Evolutionary conservation across 2,888 invertebrate species (phyloP).

Genomic region (Psylliodes chrysocephalus): DNA sequence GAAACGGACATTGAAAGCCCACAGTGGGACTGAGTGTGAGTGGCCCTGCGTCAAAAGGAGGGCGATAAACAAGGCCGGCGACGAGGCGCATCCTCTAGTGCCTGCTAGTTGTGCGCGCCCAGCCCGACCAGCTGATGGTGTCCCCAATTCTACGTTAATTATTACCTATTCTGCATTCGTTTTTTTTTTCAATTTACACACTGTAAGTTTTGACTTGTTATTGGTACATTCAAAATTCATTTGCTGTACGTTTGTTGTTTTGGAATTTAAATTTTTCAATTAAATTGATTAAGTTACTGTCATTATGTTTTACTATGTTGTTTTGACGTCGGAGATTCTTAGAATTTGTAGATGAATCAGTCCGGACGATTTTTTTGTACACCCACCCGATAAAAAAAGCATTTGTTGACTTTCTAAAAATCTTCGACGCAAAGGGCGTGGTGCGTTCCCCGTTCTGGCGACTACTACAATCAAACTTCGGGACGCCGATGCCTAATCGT

Average conservation of each 20-base stretch:
- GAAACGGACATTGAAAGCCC: slow-evolving; percentile 44
- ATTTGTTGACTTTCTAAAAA: slow-evolving; percentile 25
- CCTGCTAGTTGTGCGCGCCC: slow-evolving; percentile 44
- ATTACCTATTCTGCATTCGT: slow-evolving; percentile 60
- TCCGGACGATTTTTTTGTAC: not conserved
- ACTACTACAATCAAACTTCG: slow-evolving; percentile 54
- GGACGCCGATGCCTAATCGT: slow-evolving; percentile 56
- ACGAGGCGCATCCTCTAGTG: slow-evolving; percentile 53
- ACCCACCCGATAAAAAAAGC: no score
- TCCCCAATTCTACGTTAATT: slow-evolving; percentile 53
- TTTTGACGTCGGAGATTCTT: slow-evolving; percentile 32
- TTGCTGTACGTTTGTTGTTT: slow-evolving; percentile 54
- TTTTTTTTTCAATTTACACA: slow-evolving; percentile 51
- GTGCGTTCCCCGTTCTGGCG: slow-evolving; percentile 61
- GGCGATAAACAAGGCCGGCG: slow-evolving; percentile 38
- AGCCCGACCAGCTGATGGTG: slow-evolving; percentile 60
- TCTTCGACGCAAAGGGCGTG: slow-evolving; percentile 45
- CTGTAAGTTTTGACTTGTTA: slow-evolving; percentile 57
- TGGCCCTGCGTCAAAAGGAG: slow-evolving; percentile 59
- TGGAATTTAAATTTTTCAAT: slow-evolving; percentile 53
- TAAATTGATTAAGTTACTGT: slow-evolving; percentile 62
- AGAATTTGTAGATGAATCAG: not conserved
- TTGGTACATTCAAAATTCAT: slow-evolving; percentile 62
- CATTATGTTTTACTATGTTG: slow-evolving; percentile 46
- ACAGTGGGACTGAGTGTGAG: slow-evolving; percentile 61